A percentile compares a stretch with the other conserved stretches of the same genome.
phyloP scores from a whole-genome alignment of 2,888 invertebrate species.

The Ethmia dodecea region DNA sequence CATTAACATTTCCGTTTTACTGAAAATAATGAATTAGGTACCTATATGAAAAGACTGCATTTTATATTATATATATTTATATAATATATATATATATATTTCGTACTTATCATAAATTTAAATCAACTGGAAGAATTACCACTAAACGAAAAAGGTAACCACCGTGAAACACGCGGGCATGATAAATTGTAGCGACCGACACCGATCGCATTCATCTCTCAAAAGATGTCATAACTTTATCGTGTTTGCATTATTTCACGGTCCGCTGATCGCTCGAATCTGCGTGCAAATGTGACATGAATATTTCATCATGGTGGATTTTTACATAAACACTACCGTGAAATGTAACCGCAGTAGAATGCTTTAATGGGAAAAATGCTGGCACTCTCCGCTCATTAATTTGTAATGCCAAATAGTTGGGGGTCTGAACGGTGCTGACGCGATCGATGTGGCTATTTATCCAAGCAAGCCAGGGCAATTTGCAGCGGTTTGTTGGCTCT shows the following conservation, averaged over 20 bases:
- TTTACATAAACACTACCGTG: constrained; percentile 41
- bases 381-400: no score
- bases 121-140: background rate
- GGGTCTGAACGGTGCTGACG: no score
- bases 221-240: constrained; percentile 64
- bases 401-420: no score
- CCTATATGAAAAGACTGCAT: no score
- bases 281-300: constrained; percentile 64
- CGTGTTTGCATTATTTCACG: constrained; percentile 70
- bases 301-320: constrained; percentile 54
- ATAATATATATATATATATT: background rate
- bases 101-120: background rate
- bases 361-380: no score
- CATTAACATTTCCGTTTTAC: no score
- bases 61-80: no score
- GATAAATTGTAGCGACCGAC: constrained; percentile 21
- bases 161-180: constrained; percentile 1
- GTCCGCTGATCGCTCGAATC: constrained; percentile 58
- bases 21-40: no score
- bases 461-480: no score
- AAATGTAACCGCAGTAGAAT: constrained; percentile 14
- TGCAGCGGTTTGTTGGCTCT: no score
- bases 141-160: constrained; percentile 2
- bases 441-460: no score
- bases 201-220: constrained; percentile 39